Percentiles rank a stretch among this genome's conserved stretches.
Evolutionary conservation across 2,797 vertebrate genomes (phyloP).

Genomic region (Erethizon dorsatum): DNA sequence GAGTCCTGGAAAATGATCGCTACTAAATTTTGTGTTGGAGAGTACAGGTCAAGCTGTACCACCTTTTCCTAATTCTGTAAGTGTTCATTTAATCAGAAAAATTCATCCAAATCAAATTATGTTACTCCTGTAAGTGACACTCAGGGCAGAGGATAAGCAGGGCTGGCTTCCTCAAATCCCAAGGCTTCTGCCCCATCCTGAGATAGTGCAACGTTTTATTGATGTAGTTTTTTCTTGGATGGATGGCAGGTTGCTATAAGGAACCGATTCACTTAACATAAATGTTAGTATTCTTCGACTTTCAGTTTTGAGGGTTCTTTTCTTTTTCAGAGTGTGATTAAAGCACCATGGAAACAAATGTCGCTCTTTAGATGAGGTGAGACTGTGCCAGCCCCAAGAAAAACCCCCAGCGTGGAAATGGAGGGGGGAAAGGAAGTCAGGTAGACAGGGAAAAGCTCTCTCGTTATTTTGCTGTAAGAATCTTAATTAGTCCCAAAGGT

Average conservation of each 20-base stretch:
- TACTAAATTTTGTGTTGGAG: neutral
- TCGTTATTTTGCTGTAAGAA: conserved; percentile 89
- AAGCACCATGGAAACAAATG: conserved; percentile 87
- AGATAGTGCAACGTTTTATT: neutral
- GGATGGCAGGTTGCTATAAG: conserved; percentile 20
- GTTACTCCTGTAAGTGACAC: conserved; percentile 27
- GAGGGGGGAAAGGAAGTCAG: conserved; percentile 4
- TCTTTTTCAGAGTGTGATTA: conserved; percentile 75
- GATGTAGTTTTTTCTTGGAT: neutral
- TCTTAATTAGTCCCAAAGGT: conserved; percentile 91
- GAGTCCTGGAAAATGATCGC: neutral
- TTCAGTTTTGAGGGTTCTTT: conserved; percentile 64
- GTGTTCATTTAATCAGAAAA: conserved; percentile 52
- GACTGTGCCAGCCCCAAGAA: conserved; percentile 84
- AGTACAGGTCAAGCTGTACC: conserved; percentile 17
- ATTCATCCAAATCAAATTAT: conserved; percentile 31
- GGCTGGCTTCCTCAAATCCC: neutral
- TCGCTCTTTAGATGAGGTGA: conserved; percentile 87
- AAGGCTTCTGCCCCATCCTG: neutral
- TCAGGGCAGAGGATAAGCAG: neutral
- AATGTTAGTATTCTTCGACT: conserved; percentile 85
- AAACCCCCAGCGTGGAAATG: conserved; percentile 87
- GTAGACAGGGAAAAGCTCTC: conserved; percentile 85
- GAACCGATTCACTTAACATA: conserved; percentile 84
- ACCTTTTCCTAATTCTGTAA: conserved; percentile 24